A percentile compares a stretch with the other conserved stretches of the same genome.
Evolutionary conservation across 2,888 invertebrate genomes (phyloP).

Genomic region (Watsonalla binaria): DNA sequence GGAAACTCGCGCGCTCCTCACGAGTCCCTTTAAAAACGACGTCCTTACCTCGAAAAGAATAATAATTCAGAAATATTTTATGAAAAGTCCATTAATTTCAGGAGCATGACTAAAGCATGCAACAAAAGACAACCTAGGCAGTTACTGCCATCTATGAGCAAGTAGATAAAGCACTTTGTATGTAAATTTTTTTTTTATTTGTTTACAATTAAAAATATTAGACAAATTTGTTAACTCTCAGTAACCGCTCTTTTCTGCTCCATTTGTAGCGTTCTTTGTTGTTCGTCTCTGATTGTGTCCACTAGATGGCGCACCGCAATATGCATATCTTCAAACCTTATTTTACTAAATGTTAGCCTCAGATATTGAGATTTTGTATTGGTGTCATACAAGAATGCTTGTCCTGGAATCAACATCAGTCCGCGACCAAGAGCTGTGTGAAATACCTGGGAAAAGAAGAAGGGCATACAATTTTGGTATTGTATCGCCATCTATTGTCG

Average conservation of each 20-base stretch:
- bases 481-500: conserved; percentile 1
- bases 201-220: background rate
- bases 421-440: conserved; percentile 81
- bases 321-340: conserved; percentile 81
- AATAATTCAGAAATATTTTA: no score
- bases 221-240: conserved; percentile 26
- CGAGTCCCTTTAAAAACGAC: no score
- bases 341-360: conserved; percentile 85
- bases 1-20: no score
- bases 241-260: conserved; percentile 38
- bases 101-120: no score
- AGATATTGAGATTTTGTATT: conserved; percentile 81
- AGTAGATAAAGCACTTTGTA: no score
- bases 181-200: no score
- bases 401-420: conserved; percentile 86
- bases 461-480: background rate
- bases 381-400: conserved; percentile 83
- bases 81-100: no score
- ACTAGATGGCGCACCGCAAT: conserved; percentile 79
- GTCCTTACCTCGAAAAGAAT: no score
- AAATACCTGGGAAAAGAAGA: conserved; percentile 46
- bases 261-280: conserved; percentile 35
- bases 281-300: conserved; percentile 80
- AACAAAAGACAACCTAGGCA: no score
- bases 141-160: no score